These are phyloP conservation scores for Drosophila subsilvestris DNA, from an alignment of 2,888 invertebrate species.

Conservation along the genomic window DNA sequence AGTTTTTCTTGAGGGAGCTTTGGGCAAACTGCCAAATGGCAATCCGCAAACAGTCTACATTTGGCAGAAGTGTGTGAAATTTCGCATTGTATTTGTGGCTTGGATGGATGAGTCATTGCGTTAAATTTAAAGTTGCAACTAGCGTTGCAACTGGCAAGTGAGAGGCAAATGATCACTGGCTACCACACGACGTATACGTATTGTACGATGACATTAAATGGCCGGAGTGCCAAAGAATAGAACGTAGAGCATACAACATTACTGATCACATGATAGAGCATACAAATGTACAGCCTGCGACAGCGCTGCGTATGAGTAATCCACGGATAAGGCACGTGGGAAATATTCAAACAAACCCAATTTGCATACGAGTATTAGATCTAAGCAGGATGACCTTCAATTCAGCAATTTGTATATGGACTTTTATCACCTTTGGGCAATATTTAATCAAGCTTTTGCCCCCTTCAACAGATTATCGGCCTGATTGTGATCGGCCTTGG, in stretches of 20 bases:
- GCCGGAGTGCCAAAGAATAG: neutral
- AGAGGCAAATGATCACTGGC: slow-evolving; percentile 5
- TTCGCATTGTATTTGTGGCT: slow-evolving; percentile 21
- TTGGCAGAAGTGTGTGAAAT: slow-evolving; percentile 46
- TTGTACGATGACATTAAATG: neutral
- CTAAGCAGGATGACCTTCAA: slow-evolving; percentile 15
- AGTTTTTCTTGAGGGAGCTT: neutral
- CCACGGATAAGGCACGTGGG: neutral
- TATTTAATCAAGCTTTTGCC: slow-evolving; percentile 3
- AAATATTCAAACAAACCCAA: neutral
- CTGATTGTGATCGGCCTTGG: slow-evolving; percentile 68
- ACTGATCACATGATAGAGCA: neutral
- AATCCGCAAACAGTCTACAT: slow-evolving; percentile 58
- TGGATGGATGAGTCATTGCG: slow-evolving; percentile 33
- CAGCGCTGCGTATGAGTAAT: slow-evolving; percentile 21
- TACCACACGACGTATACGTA: slow-evolving; percentile 42
- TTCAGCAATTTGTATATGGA: neutral
- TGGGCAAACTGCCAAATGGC: slow-evolving; percentile 56
- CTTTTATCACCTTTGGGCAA: slow-evolving; percentile 27
- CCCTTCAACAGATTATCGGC: slow-evolving; percentile 65
- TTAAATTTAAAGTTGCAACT: slow-evolving; percentile 34
- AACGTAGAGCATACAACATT: neutral
- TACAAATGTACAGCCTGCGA: neutral
- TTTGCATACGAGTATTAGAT: slow-evolving; percentile 43
- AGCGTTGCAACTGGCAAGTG: slow-evolving; percentile 35